Percentiles rank a stretch among this genome's conserved stretches.
Conservation (phyloP, 2,888 invertebrate species). For the Protophormia terraenovae region DNA sequence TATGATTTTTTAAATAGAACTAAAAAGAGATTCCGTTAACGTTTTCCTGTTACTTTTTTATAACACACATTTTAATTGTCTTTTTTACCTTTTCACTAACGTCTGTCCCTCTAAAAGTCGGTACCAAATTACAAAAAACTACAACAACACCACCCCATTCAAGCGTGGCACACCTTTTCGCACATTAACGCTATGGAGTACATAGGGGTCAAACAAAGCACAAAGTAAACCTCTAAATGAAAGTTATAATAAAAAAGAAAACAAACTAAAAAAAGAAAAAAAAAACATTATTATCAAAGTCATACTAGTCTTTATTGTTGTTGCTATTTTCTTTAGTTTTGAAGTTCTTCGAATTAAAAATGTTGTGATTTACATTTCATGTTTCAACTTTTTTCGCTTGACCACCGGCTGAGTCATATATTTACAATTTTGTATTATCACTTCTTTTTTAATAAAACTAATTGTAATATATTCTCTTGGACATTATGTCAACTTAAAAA, state of each 20-base stretch:
- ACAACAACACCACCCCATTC: slow-evolving; percentile 17
- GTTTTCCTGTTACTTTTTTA: not conserved
- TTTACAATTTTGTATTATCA: slow-evolving; percentile 35
- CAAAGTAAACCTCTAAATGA: not conserved
- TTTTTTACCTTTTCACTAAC: not conserved
- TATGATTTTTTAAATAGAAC: not conserved
- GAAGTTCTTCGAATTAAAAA: slow-evolving; percentile 22
- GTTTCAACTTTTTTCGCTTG: not conserved
- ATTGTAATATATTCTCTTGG: not conserved
- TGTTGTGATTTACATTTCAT: slow-evolving; percentile 29
- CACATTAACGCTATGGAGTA: slow-evolving; percentile 9
- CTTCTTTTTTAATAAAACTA: not conserved
- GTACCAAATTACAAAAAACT: not conserved
- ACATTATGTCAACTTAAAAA: slow-evolving; percentile 17
- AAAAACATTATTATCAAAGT: slow-evolving; percentile 24
- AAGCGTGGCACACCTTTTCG: slow-evolving; percentile 56
- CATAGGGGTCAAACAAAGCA: slow-evolving; percentile 19
- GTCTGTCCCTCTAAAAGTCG: not conserved
- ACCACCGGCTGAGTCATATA: slow-evolving; percentile 42
- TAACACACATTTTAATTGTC: not conserved
- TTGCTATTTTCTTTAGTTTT: not conserved
- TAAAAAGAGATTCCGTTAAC: not conserved
- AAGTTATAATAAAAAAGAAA: not conserved
- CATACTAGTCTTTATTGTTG: not conserved
- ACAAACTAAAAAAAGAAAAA: not conserved